Base-by-base conservation (phyloP, 2,797 vertebrate species). In the Lophotriccus pileatus region DNA sequence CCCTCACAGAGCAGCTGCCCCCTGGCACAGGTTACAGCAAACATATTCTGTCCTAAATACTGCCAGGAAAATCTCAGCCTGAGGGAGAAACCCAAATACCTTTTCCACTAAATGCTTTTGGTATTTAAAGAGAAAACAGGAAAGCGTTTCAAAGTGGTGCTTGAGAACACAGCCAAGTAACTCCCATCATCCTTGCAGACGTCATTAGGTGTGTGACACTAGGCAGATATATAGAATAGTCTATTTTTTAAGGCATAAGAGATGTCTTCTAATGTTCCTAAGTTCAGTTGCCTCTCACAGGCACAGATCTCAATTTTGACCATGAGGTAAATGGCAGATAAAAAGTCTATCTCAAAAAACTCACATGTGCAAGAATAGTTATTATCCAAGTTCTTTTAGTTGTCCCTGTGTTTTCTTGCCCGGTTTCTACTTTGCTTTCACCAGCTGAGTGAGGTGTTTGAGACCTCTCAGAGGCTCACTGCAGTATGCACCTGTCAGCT, bases 291-390 rank as follows among this genome's bases (percentile, higher is more conserved):
- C 12, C 23, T 46, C 39, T 80, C 32, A 28, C 8, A 53, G 14
- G 28, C 75, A 41, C 10, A 25, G 46, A 32, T 55, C 19, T 72
- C 11, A 28, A 1, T 62, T 78, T 81, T 64, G 28, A 44, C 16
- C 12, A 21, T 1, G 1, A 27, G 28, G 24, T 10, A 77, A 67
- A 41, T 12, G 20, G 11, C 0, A 0, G 16, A 36, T 19, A 20
- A 77, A 79, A 8, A 14, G 11, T 21, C 25, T 79, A 22, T 21
- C 37, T 75, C 50, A 30, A 52, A 52, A 30, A 63, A 70, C 13
- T 87, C 23, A 28, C 0, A 1, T 11, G 18, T 2, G 2, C n/a
- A 83, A 56, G 12, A 83, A 25, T 50, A 75, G 77, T 89, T 89
- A 43, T 53, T 15, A 50, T 30, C 27, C 62, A 72, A 68, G 34